phyloP scores from a whole-genome alignment of 2,113 vertebrate genomes.

The Sinocyclocheilus rhinocerous region DNA sequence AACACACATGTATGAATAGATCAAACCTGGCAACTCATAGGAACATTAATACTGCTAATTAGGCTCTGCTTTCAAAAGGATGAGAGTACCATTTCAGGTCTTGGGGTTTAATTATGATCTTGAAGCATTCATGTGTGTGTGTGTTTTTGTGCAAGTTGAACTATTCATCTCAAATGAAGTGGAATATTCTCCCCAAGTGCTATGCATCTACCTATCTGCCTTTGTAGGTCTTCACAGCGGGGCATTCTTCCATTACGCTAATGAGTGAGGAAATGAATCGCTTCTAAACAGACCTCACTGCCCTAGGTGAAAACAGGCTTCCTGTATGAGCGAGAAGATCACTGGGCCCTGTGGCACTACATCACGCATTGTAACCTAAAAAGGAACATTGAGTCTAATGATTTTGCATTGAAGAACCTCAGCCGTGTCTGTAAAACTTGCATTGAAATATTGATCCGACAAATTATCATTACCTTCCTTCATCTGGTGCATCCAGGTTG shows the following conservation, averaged over 20 bases:
- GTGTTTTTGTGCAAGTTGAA: slow-evolving; percentile 29
- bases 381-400: slow-evolving; percentile 23
- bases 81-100: slow-evolving; percentile 21
- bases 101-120: slow-evolving; percentile 51
- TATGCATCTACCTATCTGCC: slow-evolving; percentile 40
- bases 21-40: slow-evolving; percentile 10
- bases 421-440: neutral
- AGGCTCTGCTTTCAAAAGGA: slow-evolving; percentile 41
- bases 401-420: slow-evolving; percentile 29
- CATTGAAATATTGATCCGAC: slow-evolving; percentile 8
- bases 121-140: slow-evolving; percentile 16
- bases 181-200: slow-evolving; percentile 28
- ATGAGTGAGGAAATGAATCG: slow-evolving; percentile 41
- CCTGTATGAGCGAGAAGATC: slow-evolving; percentile 21
- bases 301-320: slow-evolving; percentile 27
- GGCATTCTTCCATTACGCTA: slow-evolving; percentile 33
- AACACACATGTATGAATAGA: slow-evolving; percentile 9
- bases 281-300: slow-evolving; percentile 34
- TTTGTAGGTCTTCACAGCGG: slow-evolving; percentile 30
- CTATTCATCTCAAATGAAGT: slow-evolving; percentile 40
- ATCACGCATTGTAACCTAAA: neutral
- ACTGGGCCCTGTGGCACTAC: slow-evolving; percentile 9
- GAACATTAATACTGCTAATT: slow-evolving; percentile 53
- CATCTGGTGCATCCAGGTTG: neutral
- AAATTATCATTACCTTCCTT: neutral